Conservation (phyloP, 2,888 invertebrate species). For the Clostera curtula region DNA sequence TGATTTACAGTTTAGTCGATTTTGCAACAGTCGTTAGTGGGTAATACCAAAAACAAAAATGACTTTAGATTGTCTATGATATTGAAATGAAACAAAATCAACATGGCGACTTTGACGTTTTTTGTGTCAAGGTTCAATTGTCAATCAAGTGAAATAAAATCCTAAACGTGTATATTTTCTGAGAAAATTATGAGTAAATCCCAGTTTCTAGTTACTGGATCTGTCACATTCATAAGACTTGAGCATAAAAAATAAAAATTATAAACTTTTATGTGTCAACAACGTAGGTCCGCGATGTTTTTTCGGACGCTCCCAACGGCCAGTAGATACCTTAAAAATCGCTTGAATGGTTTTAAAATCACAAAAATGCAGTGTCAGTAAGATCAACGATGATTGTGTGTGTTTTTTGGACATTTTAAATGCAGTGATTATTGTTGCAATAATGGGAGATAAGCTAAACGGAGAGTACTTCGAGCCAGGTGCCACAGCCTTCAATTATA, state of each 20-base stretch:
- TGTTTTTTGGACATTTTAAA: conserved; percentile 29
- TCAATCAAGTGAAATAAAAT: conserved; percentile 28
- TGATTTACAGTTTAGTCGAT: conserved; percentile 3
- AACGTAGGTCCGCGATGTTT: conserved; percentile 34
- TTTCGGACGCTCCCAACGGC: conserved; percentile 54
- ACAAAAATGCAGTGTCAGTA: conserved; percentile 22
- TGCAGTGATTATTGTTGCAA: conserved; percentile 29
- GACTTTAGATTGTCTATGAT: conserved; percentile 7
- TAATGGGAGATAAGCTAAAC: conserved; percentile 64
- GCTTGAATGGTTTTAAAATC: conserved; percentile 18
- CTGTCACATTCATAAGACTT: too few relatives aligned
- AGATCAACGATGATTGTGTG: conserved; percentile 29
- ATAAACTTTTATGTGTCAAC: neutral
- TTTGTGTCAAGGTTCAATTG: conserved; percentile 46
- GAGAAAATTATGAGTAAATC: conserved; percentile 2
- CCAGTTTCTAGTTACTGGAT: neutral
- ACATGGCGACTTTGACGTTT: conserved; percentile 39
- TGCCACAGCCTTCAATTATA: conserved; percentile 62
- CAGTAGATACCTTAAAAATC: conserved; percentile 25
- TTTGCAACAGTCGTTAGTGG: conserved; percentile 1
- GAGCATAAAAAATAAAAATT: conserved; percentile 1
- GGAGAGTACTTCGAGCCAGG: conserved; percentile 59
- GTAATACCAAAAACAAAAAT: conserved; percentile 4
- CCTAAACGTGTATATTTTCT: conserved; percentile 7
- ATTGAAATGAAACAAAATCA: conserved; percentile 5